Evolutionary conservation across 2,888 invertebrate species (phyloP), one percentile per base, ranked within the genome.

Genomic region (Nysson spinosus): DNA sequence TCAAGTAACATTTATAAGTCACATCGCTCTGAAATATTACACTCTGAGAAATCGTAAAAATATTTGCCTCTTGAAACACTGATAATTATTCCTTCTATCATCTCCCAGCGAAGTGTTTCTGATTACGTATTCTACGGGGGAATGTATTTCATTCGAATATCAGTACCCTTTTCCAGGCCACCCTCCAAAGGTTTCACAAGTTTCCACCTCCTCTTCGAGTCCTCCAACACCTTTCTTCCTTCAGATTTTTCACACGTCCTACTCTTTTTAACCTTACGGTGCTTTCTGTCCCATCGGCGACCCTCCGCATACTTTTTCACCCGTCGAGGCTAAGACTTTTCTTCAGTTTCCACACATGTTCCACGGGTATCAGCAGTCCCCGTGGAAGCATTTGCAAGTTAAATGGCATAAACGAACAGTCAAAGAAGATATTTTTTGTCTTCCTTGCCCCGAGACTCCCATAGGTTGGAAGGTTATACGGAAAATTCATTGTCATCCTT

Each of bases 311-410:
- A 54, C 61, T 55, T 58, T 61, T 56, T 68, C 56, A 37, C 5
- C 19, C 12, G 61, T 42, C 64, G 51, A 49, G 68, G 57, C 50
- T 62, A 63, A 64, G 69, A 58, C 54, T 67, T 74, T 72, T 64
- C 72, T 37, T 65, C 71, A 70, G 73, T 73, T 77, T 73, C 64
- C 82, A 81, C 83, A 81, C 78, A 81, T 78, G 80, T 72, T 76
- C 57, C 61, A 66, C 40, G 72, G 71, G 77, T 80, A 79, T 75
- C 72, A 58, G 69, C 47, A 57, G 69, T 77, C 73, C 77, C 76
- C 60, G 75, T 46, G 68, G 80, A 70, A 75, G 75, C 79, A 83
- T 84, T 84, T 84, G 80, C 82, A 83, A 84, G 83, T 83, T 82
- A 83, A 84, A 83, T 82, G 80, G 72, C 79, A 78, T 80, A 83